Evolutionary conservation across 2,113 vertebrate genomes (phyloP), one percentile per base, ranked within the genome.

Genomic region (Platysteira castanea): DNA sequence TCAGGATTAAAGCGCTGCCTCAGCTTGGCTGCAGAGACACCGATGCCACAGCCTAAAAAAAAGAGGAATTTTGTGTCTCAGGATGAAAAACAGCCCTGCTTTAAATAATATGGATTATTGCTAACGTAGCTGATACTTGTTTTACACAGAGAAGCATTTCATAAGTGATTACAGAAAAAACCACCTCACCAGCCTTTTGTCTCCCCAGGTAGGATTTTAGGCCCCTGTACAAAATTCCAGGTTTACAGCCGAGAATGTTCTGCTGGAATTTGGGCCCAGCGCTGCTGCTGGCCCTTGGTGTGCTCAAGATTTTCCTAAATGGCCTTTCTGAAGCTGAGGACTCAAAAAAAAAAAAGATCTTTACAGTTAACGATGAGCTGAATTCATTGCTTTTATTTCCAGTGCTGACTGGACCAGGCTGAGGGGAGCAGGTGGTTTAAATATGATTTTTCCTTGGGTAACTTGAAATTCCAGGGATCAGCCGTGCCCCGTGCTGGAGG

Each of bases 381-480:
- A 9, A 54, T 24, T 14, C 6, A 7, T 61, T 30, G 2, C 4
- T 57, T 69, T 33, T 28, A 3, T 90, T 75, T 67, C 7, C 8
- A 41, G 26, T 4, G 44, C 80, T 84, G 76, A 44, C 67, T 46
- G 4, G 8, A 4, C 22, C 18, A 35, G 63, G 77, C 68, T 63
- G 33, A 26, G 68, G 63, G 35, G 12, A 64, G 60, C 69, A 81
- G 68, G 73, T 33, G 64, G 1, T 77, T 54, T 9, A 37, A 13
- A 4, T 0, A 0, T 0, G 4, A 30, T 18, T 84, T 61, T 86
- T 49, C 46, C 16, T 6, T 24, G 7, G 30, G 57, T 9, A 50
- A 22, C 2, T 7, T 3, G 0, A 15, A 26, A 27, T 37, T 26
- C 11, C 19, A 16, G 52, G 33, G 12, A 2, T 30, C 6, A 4